Evolutionary conservation across 2,113 vertebrate species (phyloP).

Genomic region (Campylomormyrus tamandua): DNA sequence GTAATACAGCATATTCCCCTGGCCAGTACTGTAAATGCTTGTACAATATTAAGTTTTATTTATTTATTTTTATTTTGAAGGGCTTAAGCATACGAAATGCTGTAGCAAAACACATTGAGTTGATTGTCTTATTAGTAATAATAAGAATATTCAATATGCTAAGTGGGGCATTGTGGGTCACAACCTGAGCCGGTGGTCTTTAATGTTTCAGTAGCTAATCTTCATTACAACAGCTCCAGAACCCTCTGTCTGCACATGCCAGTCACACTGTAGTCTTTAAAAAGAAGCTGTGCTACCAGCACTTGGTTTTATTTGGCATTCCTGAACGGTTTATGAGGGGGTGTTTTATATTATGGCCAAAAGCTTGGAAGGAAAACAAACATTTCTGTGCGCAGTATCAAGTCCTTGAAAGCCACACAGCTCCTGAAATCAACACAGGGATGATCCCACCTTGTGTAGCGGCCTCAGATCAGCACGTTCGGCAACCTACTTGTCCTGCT

Average conservation of each 20-base stretch:
- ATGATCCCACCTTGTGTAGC: slow-evolving; percentile 47
- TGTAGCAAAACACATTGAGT: background rate
- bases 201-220: slow-evolving; percentile 46
- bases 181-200: background rate
- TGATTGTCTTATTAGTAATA: background rate
- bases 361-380: slow-evolving; percentile 63
- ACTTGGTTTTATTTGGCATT: slow-evolving; percentile 70
- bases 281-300: slow-evolving; percentile 35
- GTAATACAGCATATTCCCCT: background rate
- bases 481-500: background rate
- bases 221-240: slow-evolving; percentile 62
- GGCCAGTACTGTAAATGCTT: background rate
- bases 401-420: slow-evolving; percentile 54
- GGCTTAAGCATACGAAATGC: background rate
- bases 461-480: background rate
- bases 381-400: background rate
- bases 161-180: background rate
- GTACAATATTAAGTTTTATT: background rate
- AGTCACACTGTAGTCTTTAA: slow-evolving; percentile 60
- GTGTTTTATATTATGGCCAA: slow-evolving; percentile 69
- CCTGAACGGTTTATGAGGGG: slow-evolving; percentile 67
- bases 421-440: slow-evolving; percentile 60
- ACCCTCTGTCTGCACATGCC: slow-evolving; percentile 62
- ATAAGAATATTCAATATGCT: background rate
- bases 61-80: background rate